Evolutionary conservation across 2,113 vertebrate species (phyloP), one percentile per base, ranked within the genome.

Genomic region (Anhinga anhinga): DNA sequence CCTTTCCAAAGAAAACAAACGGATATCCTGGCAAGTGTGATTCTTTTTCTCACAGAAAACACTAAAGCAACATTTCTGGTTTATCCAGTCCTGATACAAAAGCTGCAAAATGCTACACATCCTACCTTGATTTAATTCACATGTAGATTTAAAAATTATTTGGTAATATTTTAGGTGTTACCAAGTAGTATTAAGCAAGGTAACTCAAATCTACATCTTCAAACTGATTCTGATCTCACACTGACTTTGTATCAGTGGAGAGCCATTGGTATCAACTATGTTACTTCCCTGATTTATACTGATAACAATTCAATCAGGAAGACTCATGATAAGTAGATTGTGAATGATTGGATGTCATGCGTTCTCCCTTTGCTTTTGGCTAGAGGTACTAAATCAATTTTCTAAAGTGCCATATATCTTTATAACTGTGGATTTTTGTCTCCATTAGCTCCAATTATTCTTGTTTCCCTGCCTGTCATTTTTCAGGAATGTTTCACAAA

Each of bases 381-480:
- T 78, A 67, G 61, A 79, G 19, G 36, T 82, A 91, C 72, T 92
- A 95, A 93, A 97, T 93, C 92, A 86, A 95, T 92, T 93, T 95
- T 91, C 77, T 79, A 18, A 95, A 96, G 77, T 86, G 80, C 61
- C 59, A 82, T 92, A 42, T 69, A 93, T 95, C 94, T 90, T 95
- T 82, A 82, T 92, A 95, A 82, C 69, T 72, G 63, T 71, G 83
- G 88, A 61, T 26, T 96, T 95, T 86, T 92, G 77, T 82, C 86
- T 95, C 86, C 83, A 92, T 97, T 96, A 95, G 59, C 44, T 93
- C 86, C 77, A 84, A 88, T 95, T 96, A 95, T 86, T 93, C 88
- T 86, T 97, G 69, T 97, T 93, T 95, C 53, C 40, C 40, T 76
- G 82, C 32, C 61, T 93, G 83, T 88, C 77, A 89, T 96, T 90